Conservation (phyloP, 2,113 vertebrate genomes). For the Chaetodon auriga region DNA sequence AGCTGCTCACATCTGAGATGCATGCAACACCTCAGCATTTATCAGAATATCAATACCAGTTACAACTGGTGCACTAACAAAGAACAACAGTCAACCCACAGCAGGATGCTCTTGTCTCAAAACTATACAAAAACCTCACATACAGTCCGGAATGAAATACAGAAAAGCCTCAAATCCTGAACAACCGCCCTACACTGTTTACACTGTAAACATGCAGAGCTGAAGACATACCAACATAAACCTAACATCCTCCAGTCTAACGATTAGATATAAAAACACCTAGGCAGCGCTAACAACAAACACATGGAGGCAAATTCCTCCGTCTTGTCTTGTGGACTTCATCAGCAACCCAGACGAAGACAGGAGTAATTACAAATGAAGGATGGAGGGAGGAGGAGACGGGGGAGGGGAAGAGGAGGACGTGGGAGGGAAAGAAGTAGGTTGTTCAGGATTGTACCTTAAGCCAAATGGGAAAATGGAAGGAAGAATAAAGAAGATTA, state of each 20-base stretch:
- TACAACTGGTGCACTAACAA: not conserved
- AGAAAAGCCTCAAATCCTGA: slow-evolving; percentile 25
- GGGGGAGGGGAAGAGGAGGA: not conserved
- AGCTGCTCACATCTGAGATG: slow-evolving; percentile 1
- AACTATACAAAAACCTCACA: slow-evolving; percentile 12
- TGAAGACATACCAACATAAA: slow-evolving; percentile 72
- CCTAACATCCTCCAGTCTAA: slow-evolving; percentile 38
- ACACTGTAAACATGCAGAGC: slow-evolving; percentile 60
- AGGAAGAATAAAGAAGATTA: not conserved
- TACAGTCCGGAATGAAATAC: not conserved
- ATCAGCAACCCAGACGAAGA: slow-evolving; percentile 38
- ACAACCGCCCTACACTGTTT: slow-evolving; percentile 15
- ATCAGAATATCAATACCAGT: not conserved
- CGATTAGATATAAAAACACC: slow-evolving; percentile 58
- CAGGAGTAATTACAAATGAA: slow-evolving; percentile 32
- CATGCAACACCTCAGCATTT: not conserved
- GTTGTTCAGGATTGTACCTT: slow-evolving; percentile 7
- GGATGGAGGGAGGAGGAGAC: not conserved
- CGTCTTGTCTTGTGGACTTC: slow-evolving; percentile 16
- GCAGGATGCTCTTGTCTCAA: slow-evolving; percentile 1
- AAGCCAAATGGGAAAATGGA: not conserved
- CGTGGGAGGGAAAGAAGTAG: not conserved
- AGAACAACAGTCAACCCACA: slow-evolving; percentile 10
- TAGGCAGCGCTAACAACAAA: slow-evolving; percentile 74
- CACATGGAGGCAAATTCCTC: slow-evolving; percentile 66